Conservation (phyloP, 2,113 vertebrate species). For the Neodontobutis hainanensis region DNA sequence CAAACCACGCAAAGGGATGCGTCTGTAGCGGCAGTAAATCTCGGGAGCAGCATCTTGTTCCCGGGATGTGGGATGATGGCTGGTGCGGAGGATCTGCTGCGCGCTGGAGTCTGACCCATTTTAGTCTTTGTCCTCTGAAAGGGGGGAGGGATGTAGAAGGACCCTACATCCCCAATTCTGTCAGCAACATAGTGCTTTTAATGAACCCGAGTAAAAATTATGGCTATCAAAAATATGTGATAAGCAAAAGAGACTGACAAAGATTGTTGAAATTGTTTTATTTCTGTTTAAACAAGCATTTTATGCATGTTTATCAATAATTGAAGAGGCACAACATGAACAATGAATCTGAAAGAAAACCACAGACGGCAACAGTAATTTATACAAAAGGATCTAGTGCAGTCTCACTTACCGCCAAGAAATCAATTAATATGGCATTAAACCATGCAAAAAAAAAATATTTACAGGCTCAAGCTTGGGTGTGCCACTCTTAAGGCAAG, state of each 20-base stretch:
- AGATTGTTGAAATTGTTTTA: not conserved
- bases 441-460: no score
- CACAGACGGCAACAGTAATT: no score
- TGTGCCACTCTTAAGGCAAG: no score
- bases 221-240: not conserved
- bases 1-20: not conserved
- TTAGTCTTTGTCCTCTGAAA: slow-evolving; percentile 77
- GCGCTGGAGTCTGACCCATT: slow-evolving; percentile 74
- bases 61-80: slow-evolving; percentile 24
- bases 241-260: not conserved
- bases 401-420: no score
- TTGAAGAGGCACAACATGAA: slow-evolving; percentile 17
- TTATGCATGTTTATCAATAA: slow-evolving; percentile 32
- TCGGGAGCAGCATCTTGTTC: not conserved
- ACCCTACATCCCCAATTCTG: slow-evolving; percentile 30
- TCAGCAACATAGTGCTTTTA: not conserved
- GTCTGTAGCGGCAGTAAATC: not conserved
- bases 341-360: slow-evolving; percentile 4
- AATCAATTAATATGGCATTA: no score
- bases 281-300: not conserved
- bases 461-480: no score
- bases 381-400: no score
- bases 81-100: slow-evolving; percentile 40
- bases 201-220: no score
- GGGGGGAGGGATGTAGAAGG: slow-evolving; percentile 26